These are phyloP conservation scores for Zosterops japonicus DNA, from an alignment of 2,113 vertebrate species.

Conservation along the genomic window DNA sequence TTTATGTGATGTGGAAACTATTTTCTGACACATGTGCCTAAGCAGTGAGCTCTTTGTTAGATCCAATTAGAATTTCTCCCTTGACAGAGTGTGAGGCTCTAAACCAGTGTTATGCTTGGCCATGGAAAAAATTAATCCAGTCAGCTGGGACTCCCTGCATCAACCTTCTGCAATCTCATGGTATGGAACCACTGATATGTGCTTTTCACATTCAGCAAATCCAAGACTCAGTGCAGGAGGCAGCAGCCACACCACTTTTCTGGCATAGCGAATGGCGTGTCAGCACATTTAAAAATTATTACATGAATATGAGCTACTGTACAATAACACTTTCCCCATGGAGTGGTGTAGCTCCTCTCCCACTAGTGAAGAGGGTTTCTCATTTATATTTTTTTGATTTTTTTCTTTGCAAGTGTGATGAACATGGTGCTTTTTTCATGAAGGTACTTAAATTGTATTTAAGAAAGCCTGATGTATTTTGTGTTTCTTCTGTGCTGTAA, in stretches of 20 bases:
- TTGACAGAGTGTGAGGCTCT: constrained; percentile 49
- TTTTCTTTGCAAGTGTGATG: neutral
- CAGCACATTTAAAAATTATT: neutral
- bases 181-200: constrained; percentile 35
- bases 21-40: constrained; percentile 58
- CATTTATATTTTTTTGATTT: neutral
- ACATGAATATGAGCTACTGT: neutral
- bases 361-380: neutral
- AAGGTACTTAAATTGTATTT: neutral
- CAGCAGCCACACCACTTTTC: neutral
- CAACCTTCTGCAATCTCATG: constrained; percentile 11
- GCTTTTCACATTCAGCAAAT: constrained; percentile 47
- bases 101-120: constrained; percentile 66
- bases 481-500: neutral
- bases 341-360: neutral
- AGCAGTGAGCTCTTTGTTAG: constrained; percentile 64
- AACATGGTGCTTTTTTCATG: neutral
- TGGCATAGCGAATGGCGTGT: neutral
- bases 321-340: neutral
- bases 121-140: constrained; percentile 17
- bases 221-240: neutral
- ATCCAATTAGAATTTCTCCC: constrained; percentile 66
- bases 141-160: constrained; percentile 40
- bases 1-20: constrained; percentile 69
- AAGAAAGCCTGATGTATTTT: neutral